These are phyloP conservation scores for Leptopilina drosophilae DNA, from an alignment of 2,888 invertebrate genomes.

Conservation along the genomic window DNA sequence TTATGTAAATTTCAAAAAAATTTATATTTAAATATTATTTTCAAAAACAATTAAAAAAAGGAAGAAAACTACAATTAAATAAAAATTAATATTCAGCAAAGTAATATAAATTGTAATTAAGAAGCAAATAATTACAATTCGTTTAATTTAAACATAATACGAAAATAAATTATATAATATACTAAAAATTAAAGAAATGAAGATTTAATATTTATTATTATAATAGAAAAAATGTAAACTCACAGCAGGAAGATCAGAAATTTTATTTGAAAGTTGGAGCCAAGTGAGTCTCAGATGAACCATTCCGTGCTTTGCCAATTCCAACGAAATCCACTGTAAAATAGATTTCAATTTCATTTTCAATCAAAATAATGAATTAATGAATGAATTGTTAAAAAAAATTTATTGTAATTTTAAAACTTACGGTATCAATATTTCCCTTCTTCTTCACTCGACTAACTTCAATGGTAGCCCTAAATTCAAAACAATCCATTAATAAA, in stretches of 20 bases:
- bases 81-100: too few species aligned
- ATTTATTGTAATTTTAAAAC: conserved; percentile 64
- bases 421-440: conserved; percentile 86
- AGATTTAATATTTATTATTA: too few species aligned
- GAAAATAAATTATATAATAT: not conserved
- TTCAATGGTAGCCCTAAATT: conserved; percentile 84
- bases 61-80: too few species aligned
- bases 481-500: conserved; percentile 38
- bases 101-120: too few species aligned
- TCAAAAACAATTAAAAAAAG: too few species aligned
- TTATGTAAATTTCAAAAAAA: not conserved
- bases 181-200: too few species aligned
- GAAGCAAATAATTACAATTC: too few species aligned
- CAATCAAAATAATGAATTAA: too few species aligned
- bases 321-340: conserved; percentile 93
- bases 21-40: too few species aligned
- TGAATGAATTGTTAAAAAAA: too few species aligned
- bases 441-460: conserved; percentile 84
- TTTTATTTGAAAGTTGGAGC: conserved; percentile 87
- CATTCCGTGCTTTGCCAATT: conserved; percentile 96
- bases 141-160: too few species aligned
- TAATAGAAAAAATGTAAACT: conserved; percentile 68
- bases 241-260: conserved; percentile 86
- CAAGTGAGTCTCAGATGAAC: conserved; percentile 93
- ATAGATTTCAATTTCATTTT: conserved; percentile 11